Base-by-base conservation (phyloP, 2,113 vertebrate genomes). In the Grus americana region DNA sequence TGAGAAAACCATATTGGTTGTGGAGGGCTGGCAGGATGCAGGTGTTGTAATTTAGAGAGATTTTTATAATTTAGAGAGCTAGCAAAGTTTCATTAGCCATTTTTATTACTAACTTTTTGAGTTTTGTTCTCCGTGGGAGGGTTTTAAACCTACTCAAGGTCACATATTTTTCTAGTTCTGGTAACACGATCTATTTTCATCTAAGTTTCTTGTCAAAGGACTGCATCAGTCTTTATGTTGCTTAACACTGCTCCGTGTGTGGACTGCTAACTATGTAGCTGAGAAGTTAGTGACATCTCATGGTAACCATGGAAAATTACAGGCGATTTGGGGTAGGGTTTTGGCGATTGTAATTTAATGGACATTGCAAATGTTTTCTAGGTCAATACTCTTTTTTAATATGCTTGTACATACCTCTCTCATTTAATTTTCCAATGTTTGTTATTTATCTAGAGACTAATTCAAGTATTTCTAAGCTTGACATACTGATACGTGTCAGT, bases 221-320 rank as follows among this genome's bases (percentile, higher is more conserved):
- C 30, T 52, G 18, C n/a, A 50, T 38, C 21, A 38, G 4, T 76
- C 50, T 21, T 66, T 47, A 5, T 3, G 2, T 71, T 71, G 50
- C 54, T 68, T 26, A 79, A 71, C 32, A 2, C 34, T 46, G 49
- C 16, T 63, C 42, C 27, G 9, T n/a, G 55, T 55, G 29, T 17
- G 16, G 42, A 62, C 34, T 68, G 86, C 9, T 29, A 42, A 2
- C 16, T 34, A 5, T 24, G 52, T 93, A 80, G 75, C 50, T 94
- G 78, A 93, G 95, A 94, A 95, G 62, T 73, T 79, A 92, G 89
- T 96, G 97, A 97, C 97, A 96, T 92, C 97, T 97, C 70, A 97
- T 94, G 97, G 96, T 78, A 94, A 78, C n/a, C 32, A n/a, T 34
- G 29, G 72, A 78, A 90, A 94, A 96, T 65, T 95, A 52, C 96